Conservation (phyloP, 2,888 invertebrate genomes). For the Megaustenia siamemsis region DNA sequence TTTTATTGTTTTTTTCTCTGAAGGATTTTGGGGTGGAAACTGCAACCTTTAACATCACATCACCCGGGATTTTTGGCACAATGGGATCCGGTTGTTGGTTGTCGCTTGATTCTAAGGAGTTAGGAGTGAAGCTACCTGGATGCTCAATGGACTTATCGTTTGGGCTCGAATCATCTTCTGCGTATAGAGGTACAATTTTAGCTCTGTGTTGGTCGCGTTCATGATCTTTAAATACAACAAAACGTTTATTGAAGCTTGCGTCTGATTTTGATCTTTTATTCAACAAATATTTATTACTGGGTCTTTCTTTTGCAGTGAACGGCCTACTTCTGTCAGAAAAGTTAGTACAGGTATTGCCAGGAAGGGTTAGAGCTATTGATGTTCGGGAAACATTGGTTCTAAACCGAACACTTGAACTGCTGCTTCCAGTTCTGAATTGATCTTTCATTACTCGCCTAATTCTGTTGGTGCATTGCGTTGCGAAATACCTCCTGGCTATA, state of each 20-base stretch:
- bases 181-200: neutral
- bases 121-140: slow-evolving; percentile 30
- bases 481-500: slow-evolving; percentile 60
- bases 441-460: slow-evolving; percentile 58
- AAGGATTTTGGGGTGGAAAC: slow-evolving; percentile 9
- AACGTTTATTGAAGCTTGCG: neutral
- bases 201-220: neutral
- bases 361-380: neutral
- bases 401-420: neutral
- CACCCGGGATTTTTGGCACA: neutral
- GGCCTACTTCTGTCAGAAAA: neutral
- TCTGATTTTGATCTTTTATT: neutral
- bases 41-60: slow-evolving; percentile 5
- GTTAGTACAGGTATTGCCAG: neutral
- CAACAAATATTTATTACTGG: neutral
- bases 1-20: neutral
- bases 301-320: neutral
- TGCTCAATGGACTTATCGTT: neutral
- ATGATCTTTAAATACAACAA: neutral
- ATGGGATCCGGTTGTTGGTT: neutral
- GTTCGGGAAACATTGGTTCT: neutral
- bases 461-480: slow-evolving; percentile 63
- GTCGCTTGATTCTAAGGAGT: neutral
- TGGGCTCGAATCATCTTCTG: neutral
- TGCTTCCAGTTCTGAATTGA: neutral